Evolutionary conservation across 2,113 vertebrate species (phyloP).

Genomic region (Vanacampus margaritifer): DNA sequence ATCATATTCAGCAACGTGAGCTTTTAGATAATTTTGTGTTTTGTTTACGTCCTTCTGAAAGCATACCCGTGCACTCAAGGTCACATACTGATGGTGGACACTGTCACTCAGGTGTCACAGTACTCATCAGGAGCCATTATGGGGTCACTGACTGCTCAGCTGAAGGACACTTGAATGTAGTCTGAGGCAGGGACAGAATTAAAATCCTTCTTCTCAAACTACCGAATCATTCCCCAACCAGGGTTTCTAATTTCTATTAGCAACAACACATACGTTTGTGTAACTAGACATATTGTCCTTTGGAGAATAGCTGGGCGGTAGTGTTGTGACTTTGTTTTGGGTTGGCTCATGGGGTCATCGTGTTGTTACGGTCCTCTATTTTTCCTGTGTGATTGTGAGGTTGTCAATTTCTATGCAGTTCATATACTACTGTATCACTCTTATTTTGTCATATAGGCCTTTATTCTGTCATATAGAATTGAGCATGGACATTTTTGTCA

Average conservation of each 20-base stretch:
- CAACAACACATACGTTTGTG: background rate
- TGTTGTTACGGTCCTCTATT: no score
- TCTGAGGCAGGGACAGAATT: background rate
- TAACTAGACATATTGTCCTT: background rate
- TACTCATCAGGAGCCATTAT: background rate
- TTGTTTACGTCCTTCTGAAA: background rate
- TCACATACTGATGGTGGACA: background rate
- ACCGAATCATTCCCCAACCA: background rate
- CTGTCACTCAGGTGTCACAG: background rate
- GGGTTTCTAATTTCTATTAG: background rate
- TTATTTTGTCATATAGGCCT: no score
- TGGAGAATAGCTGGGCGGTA: background rate
- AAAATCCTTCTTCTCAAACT: background rate
- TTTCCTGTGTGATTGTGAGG: no score
- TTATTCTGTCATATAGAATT: no score
- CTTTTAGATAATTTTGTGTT: background rate
- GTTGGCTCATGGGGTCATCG: no score
- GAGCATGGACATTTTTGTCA: no score
- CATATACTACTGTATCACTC: no score
- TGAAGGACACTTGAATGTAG: conserved; percentile 2
- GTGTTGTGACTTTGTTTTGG: no score
- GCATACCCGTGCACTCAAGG: background rate
- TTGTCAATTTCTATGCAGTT: no score
- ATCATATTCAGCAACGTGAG: no score
- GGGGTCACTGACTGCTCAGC: background rate